Evolutionary conservation across 2,797 vertebrate genomes (phyloP), one percentile per base, ranked within the genome.

Genomic region (Tachyglossus aculeatus): DNA sequence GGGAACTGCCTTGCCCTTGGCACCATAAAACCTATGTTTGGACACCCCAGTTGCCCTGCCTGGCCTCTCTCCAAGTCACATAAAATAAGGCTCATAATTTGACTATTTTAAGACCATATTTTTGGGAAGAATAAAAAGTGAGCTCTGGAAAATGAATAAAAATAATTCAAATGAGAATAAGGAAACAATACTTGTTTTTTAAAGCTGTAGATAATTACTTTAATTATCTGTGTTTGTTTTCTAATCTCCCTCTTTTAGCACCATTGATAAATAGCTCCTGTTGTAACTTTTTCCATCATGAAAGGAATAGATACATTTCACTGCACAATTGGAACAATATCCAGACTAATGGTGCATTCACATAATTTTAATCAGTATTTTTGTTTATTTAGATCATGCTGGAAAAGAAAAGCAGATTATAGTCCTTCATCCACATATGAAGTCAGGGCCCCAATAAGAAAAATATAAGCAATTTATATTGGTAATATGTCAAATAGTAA

Each of bases 381-480:
- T 61, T 21, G 67, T 60, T 78, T 69, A 51, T 24, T 34, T 43
- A 74, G 44, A 56, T 65, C 31, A 41, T 47, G 58, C 50, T 31
- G 58, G 22, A 59, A 74, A 39, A 34, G 18, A 57, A 69, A 78
- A 69, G 65, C 39, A 34, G 40, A 63, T 54, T 6, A 62, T 11
- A 41, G 50, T 73, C 71, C 81, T 65, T 76, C 63, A 81, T 33
- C 24, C 67, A 74, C 29, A 29, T 32, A 64, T 3, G 55, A 78
- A 74, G 77, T 50, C 52, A 21, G 58, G 27, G 55, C 74, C 2
- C 3, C 19, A 43, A 9, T 21, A 59, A 41, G 54, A 82, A 89
- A 85, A 80, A 6, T 57, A 7, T 55, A 41, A 59, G 59, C 54
- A 54, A 19, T 48, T 71, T 74, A 61, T 29, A 50, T 16, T 7